Evolutionary conservation across 1,140 invertebrate species (phyloP).

Genomic region (Papilio polyxenes): DNA sequence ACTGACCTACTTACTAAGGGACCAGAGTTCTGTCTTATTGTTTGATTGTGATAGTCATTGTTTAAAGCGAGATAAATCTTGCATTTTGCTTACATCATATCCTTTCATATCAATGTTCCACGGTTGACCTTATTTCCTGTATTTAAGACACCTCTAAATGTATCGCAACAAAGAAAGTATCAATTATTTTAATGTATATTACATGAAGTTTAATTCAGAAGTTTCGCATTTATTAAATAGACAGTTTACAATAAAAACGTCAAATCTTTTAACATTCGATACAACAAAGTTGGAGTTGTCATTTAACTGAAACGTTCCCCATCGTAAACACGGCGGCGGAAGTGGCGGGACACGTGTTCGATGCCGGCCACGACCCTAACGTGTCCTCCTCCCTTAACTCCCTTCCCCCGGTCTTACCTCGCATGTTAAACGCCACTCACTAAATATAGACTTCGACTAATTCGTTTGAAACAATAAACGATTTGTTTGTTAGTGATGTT

Average conservation of each 20-base stretch:
- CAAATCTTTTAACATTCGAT: neutral
- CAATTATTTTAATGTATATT: neutral
- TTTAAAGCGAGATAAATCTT: neutral
- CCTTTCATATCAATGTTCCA: neutral
- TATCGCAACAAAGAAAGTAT: neutral
- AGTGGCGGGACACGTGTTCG: conserved; percentile 53
- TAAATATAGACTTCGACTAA: conserved; percentile 44
- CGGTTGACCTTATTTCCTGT: neutral
- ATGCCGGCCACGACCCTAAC: conserved; percentile 44
- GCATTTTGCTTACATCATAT: conserved; percentile 12
- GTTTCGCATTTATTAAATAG: too few species aligned
- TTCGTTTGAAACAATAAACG: neutral
- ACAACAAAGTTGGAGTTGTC: conserved; percentile 10
- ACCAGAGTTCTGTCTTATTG: neutral
- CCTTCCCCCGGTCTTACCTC: conserved; percentile 42
- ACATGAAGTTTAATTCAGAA: neutral
- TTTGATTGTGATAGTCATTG: conserved; percentile 2
- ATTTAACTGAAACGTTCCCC: conserved; percentile 28
- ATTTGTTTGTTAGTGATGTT: neutral
- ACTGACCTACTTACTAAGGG: conserved; percentile 22
- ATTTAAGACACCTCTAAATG: neutral
- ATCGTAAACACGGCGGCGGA: conserved; percentile 49
- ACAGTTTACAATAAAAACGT: neutral
- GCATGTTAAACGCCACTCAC: conserved; percentile 44
- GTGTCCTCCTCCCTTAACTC: conserved; percentile 44